Conservation (phyloP, 2,888 invertebrate genomes). For the Pseudococcus longispinus region DNA sequence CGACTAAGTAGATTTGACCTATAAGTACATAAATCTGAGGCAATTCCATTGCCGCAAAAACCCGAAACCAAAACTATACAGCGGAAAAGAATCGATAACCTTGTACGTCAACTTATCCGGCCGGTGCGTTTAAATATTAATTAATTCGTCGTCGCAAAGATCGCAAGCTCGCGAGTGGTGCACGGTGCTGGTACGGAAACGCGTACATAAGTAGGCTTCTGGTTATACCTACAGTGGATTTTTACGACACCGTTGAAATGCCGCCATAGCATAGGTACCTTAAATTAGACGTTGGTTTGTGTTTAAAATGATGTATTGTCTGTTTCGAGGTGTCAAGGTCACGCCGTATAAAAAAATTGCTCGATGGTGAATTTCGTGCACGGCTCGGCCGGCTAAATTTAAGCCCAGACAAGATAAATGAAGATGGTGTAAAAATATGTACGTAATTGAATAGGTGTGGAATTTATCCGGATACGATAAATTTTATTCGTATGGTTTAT, state of each 20-base stretch:
- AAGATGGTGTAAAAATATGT: conserved; percentile 6
- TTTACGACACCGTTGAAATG: neutral
- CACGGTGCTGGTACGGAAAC: neutral
- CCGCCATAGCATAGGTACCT: neutral
- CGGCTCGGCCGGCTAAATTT: neutral
- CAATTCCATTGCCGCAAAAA: neutral
- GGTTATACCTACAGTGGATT: neutral
- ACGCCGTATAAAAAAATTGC: conserved; percentile 4
- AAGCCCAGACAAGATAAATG: conserved; percentile 14
- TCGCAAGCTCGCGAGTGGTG: neutral
- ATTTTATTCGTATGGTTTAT: conserved; percentile 1
- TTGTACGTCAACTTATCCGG: neutral
- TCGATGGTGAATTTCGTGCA: neutral
- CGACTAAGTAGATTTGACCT: neutral
- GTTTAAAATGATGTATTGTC: conserved; percentile 44
- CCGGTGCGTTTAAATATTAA: neutral
- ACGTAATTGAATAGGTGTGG: conserved; percentile 5
- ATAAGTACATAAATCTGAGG: neutral
- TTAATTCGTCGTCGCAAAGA: conserved; percentile 19
- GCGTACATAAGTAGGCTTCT: neutral
- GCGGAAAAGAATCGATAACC: conserved; percentile 14
- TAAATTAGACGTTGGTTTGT: conserved; percentile 30
- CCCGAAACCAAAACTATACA: neutral
- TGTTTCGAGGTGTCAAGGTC: conserved; percentile 36
- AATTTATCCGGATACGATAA: conserved; percentile 1